Evolutionary conservation across 37 sponge, comb jelly and placozoan species (phyloP).

Genomic region (Hormiphora californensis): DNA sequence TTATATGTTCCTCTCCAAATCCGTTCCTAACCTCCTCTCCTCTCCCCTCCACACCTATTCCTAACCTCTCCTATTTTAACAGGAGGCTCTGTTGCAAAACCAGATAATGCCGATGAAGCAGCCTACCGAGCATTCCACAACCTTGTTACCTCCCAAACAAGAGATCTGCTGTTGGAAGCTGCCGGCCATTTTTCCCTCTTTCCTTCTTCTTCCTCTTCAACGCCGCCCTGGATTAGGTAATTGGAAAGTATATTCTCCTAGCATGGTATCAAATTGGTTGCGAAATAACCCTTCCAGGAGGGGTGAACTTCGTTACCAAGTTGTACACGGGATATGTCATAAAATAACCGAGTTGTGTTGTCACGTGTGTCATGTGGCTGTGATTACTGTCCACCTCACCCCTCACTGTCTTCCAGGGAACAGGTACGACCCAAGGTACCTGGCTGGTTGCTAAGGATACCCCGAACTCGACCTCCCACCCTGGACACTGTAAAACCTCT

Average conservation of each 20-base stretch:
- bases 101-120: conserved; percentile 23
- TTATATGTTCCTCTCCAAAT: too few species aligned
- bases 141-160: neutral
- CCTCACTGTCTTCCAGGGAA: neutral
- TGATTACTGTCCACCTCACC: neutral
- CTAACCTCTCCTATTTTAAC: too few species aligned
- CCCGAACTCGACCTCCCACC: neutral
- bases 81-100: neutral
- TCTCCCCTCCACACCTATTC: too few species aligned
- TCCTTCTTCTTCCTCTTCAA: neutral
- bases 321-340: too few species aligned
- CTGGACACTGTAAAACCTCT: conserved; percentile 43
- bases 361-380: too few species aligned
- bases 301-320: too few species aligned
- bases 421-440: conserved; percentile 5
- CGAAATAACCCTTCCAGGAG: too few species aligned
- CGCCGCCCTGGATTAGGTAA: conserved; percentile 49
- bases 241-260: too few species aligned
- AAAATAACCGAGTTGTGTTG: too few species aligned
- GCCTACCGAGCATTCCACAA: neutral
- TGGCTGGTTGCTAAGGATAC: conserved; percentile 1
- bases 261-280: too few species aligned
- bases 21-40: too few species aligned
- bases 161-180: conserved; percentile 2
- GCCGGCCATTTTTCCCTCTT: conserved; percentile 15